Evolutionary conservation across 2,888 invertebrate species (phyloP), one percentile per base, ranked within the genome.

Genomic region (Catocala nupta): DNA sequence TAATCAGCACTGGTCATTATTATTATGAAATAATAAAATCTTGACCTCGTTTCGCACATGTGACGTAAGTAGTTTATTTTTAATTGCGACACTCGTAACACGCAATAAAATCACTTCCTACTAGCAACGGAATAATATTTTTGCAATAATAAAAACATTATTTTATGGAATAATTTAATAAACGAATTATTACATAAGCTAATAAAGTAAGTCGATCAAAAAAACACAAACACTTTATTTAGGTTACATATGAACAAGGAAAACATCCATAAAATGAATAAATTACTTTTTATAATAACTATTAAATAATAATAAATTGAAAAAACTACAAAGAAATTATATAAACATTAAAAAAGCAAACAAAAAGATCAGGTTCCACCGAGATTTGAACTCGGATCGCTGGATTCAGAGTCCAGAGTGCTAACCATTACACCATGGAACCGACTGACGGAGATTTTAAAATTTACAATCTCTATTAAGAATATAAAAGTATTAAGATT

Each of bases 311-410:
- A 39, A 8, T 39, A 39, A 8, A 39, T 1, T 5, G 36, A 7
- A 39, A 60, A 13, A n/a, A n/a, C 36, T 39, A 7, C 5, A 2
- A 44, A 4, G 0, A 49, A n/a, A 55, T 16, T 5, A 43, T 7
- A 54, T 16, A 54, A 60, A 50, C 16, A 43, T 64, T 12, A 55
- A 33, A 54, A 48, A 44, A 63, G 55, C 56, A 66, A 78, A 7
- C 8, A 86, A 87, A 25, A 87, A 83, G 73, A 59, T 60, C 90
- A 92, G 96, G 96, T 96, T 95, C 96, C 96, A 96, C 96, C 96
- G 96, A 96, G 96, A 96, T 96, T 96, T 96, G 96, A 96, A 96
- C 96, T 96, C 96, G 96, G 96, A 96, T 96, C 96, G 96, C 96
- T 96, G 96, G 96, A 96, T 96, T 96, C 96, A 96, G 95, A 96